Conservation (phyloP, 2,113 vertebrate genomes). For the Parus major region DNA sequence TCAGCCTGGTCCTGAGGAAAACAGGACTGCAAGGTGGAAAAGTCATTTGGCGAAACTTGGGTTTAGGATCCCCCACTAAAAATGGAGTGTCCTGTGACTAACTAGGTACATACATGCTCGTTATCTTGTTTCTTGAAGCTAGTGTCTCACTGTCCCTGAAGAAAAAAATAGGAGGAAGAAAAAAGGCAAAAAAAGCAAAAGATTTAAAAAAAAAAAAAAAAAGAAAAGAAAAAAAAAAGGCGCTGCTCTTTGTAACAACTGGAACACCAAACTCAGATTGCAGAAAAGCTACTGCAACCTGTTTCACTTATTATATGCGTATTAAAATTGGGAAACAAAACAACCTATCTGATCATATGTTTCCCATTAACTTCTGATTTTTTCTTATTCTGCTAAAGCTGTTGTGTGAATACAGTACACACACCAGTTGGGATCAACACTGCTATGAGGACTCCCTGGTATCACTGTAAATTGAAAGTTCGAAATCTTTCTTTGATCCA, state of each 20-base stretch:
- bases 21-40: not conserved
- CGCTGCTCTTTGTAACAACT: not conserved
- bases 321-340: conserved; percentile 72
- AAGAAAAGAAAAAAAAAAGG: too few species aligned
- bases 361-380: conserved; percentile 74
- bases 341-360: conserved; percentile 74
- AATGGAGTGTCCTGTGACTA: not conserved
- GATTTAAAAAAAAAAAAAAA: too few species aligned
- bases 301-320: conserved; percentile 70
- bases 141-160: not conserved
- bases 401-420: conserved; percentile 43
- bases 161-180: fast-evolving
- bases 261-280: not conserved
- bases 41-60: not conserved
- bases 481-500: not conserved
- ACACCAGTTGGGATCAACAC: not conserved
- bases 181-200: too few species aligned
- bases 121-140: not conserved
- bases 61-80: not conserved
- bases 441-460: not conserved
- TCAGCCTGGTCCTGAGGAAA: not conserved
- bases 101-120: not conserved
- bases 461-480: not conserved
- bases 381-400: conserved; percentile 70
- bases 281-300: conserved; percentile 47